Percentiles rank a stretch among this genome's conserved stretches.
phyloP scores from a whole-genome alignment of 2,797 vertebrate species.

The Nannoperca obscura region DNA sequence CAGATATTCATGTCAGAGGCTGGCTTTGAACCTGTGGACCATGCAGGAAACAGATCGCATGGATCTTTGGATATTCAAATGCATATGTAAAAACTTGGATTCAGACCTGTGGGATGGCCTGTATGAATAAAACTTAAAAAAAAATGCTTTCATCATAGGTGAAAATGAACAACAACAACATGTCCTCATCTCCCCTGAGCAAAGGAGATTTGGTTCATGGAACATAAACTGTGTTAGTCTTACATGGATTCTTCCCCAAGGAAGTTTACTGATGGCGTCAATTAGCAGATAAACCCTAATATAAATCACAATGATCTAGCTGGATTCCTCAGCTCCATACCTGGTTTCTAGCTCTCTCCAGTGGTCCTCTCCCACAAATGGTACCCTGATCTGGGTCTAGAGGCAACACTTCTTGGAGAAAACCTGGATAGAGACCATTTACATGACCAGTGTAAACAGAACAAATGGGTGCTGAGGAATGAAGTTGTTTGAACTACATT shows the following conservation, averaged over 20 bases:
- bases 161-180: conserved; percentile 49
- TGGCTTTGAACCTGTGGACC: conserved; percentile 43
- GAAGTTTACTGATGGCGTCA: conserved; percentile 47
- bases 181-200: conserved; percentile 31
- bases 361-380: conserved; percentile 6
- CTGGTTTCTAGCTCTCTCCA: conserved; percentile 44
- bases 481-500: conserved; percentile 28
- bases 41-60: conserved; percentile 43
- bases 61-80: conserved; percentile 72
- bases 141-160: conserved; percentile 36
- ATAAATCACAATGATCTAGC: conserved; percentile 46
- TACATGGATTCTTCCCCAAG: conserved; percentile 42
- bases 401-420: conserved; percentile 35
- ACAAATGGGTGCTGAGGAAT: conserved; percentile 61
- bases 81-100: conserved; percentile 54
- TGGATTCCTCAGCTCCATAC: conserved; percentile 52
- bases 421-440: conserved; percentile 40
- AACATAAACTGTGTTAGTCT: conserved; percentile 40
- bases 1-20: conserved; percentile 49
- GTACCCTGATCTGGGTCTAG: neutral
- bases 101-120: conserved; percentile 46
- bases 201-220: conserved; percentile 37
- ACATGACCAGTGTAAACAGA: conserved; percentile 49
- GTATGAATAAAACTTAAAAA: conserved; percentile 33
- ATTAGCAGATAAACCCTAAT: conserved; percentile 51